Conservation (phyloP, 2,113 vertebrate genomes). For the Leptobrachium leishanense region DNA sequence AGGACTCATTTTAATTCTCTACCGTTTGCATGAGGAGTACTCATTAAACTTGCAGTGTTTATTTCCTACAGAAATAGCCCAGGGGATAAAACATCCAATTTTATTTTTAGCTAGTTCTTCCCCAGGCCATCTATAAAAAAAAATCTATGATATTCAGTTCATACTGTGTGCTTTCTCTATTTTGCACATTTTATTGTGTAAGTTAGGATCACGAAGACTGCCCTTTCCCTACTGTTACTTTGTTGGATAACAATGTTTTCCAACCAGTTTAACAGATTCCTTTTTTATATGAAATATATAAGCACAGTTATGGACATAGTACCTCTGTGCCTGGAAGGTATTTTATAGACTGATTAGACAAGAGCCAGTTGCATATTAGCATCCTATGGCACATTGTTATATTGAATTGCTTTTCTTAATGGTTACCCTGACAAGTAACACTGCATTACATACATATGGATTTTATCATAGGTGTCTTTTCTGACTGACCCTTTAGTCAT, state of each 20-base stretch:
- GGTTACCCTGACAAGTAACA: too few species aligned
- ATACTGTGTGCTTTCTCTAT: neutral
- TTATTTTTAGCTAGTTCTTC: slow-evolving; percentile 4
- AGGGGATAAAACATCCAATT: neutral
- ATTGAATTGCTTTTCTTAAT: too few species aligned
- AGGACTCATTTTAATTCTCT: too few species aligned
- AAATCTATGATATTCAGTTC: neutral
- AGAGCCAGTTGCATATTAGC: too few species aligned
- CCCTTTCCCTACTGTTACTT: slow-evolving; percentile 1
- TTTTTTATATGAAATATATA: neutral
- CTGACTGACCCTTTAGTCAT: too few species aligned
- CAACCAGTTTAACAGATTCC: neutral
- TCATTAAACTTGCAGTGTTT: neutral
- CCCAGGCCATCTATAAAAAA: neutral
- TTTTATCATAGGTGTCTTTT: too few species aligned
- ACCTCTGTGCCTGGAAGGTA: too few species aligned
- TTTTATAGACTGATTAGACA: too few species aligned
- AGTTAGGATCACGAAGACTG: neutral
- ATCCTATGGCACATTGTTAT: too few species aligned
- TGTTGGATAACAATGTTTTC: neutral
- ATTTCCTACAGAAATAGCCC: neutral
- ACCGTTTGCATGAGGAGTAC: neutral
- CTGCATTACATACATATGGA: too few species aligned
- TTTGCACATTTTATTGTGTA: neutral
- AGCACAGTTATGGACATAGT: neutral